Evolutionary conservation across 2,797 vertebrate genomes (phyloP), one percentile per base, ranked within the genome.

Genomic region (Eulemur coronatus): DNA sequence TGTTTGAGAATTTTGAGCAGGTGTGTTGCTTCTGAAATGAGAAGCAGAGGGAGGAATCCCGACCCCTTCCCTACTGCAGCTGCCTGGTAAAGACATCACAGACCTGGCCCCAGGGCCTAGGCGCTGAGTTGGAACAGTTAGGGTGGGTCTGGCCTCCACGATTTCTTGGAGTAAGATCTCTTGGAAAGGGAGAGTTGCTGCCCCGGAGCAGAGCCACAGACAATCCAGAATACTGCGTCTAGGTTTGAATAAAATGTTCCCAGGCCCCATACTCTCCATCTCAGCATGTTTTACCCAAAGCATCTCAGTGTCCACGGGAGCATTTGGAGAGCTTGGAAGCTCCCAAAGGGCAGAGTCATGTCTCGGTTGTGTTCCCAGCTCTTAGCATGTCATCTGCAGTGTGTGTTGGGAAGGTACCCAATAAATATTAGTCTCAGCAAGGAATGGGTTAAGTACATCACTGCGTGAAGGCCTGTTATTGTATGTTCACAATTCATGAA

Each of bases 181-280:
- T 13, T 43, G 38, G 33, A 3, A 26, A 72, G 20, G 35, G 35
- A 63, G 22, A 78, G 41, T 38, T 13, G 26, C 38, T 14, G 26
- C 22, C 5, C 4, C 17, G 59, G 18, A 46, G 26, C 46, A 30
- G 6, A 28, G 1, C 28, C 38, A 3, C 15, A 13, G 15, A 43
- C 4, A 5, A 5, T 30, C 30, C 11, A 46, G 69, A 43, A 46
- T 13, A 0, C 26, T 11, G 10, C 41, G 30, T n/a, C 95, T 28
- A 8, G 2, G 6, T 13, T 4, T 28, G 33, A 35, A 35, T 6
- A 0, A n/a, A 61, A 7, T 35, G 1, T 0, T 0, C 22, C 1
- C 73, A 33, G 87, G 22, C 30, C 35, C 61, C 35, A 9, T n/a
- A 85, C 24, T 9, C 17, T 50, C 35, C 7, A 0, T 3, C 24